Conservation (phyloP, 2,113 vertebrate species). For the Nesogale talazaci region DNA sequence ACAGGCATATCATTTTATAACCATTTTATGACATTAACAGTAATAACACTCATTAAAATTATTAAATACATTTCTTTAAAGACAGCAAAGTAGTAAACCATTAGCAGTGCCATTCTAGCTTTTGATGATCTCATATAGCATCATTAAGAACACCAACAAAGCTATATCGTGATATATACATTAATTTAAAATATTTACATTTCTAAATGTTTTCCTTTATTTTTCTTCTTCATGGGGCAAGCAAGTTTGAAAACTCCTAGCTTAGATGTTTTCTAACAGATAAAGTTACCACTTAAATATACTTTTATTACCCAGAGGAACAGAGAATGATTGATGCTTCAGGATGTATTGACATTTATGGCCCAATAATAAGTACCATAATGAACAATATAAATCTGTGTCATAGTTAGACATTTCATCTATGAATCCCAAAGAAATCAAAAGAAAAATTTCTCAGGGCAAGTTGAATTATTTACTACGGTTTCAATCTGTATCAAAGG, state of each 20-base stretch:
- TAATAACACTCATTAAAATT: background rate
- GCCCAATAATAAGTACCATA: background rate
- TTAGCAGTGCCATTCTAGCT: background rate
- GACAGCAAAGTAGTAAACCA: background rate
- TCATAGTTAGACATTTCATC: background rate
- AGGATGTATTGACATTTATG: background rate
- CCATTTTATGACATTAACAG: background rate
- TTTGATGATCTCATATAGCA: background rate
- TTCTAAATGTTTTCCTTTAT: background rate
- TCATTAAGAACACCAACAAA: background rate
- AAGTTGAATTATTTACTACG: background rate
- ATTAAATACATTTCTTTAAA: background rate
- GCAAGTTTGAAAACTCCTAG: slow-evolving; percentile 4
- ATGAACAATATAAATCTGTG: background rate
- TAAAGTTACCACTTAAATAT: background rate
- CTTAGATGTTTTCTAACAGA: background rate
- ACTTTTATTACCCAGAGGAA: background rate
- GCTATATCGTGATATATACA: background rate
- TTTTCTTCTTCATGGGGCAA: background rate
- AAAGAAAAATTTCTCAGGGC: background rate
- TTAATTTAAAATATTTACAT: background rate
- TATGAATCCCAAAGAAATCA: background rate
- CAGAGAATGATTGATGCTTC: background rate
- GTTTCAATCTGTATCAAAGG: background rate
- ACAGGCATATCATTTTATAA: background rate